Base-by-base conservation (phyloP, 2,113 vertebrate genomes). In the Saimiri boliviensis region DNA sequence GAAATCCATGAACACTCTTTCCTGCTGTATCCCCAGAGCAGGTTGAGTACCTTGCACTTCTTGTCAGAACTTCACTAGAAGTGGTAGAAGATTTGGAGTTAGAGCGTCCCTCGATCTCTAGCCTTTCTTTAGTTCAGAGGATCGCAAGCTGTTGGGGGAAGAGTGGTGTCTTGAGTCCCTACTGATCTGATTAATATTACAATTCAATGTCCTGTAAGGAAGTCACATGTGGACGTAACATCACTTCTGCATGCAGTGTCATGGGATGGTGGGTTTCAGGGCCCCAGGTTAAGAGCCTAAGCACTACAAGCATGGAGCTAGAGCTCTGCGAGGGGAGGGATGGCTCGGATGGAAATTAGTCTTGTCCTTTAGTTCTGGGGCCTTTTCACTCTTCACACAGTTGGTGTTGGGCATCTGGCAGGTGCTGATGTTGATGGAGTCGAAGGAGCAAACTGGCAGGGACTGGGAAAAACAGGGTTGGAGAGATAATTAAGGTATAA, bases 391-490 rank as follows among this genome's bases (percentile, higher is more conserved):
- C n/a, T n/a, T n/a, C 0, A 27, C 25, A 0, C 27, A 25, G 58
- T 60, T 4, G 58, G 25, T 60, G 10, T 3, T 12, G 23, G 30
- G 63, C 0, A 0, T 66, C 63, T 35, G 27, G 12, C 63, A 66
- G 63, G 30, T 66, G 0, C 13, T 0, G 13, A 60, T 27, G 58
- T 60, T 60, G 25, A 60, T 60, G 58, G 10, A 60, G 25, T 60
- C 25, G 4, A 60, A 10, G 58, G 0, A 60, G 58, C 25, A 25
- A 10, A 60, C 58, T 60, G 25, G 10, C 0, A 0, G 4, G 58
- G 10, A 27, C 58, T 12, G 58, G 58, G 58, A 60, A 60, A 12
- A 60, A 5, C 10, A 60, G 3, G 23, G 4, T 60, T 27, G 58
- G 58, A 60, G 1, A 27, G 58, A 27, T 60, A 60, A 60, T 60